phyloP scores from a whole-genome alignment of 2,113 vertebrate genomes.

The Dinomys branickii region DNA sequence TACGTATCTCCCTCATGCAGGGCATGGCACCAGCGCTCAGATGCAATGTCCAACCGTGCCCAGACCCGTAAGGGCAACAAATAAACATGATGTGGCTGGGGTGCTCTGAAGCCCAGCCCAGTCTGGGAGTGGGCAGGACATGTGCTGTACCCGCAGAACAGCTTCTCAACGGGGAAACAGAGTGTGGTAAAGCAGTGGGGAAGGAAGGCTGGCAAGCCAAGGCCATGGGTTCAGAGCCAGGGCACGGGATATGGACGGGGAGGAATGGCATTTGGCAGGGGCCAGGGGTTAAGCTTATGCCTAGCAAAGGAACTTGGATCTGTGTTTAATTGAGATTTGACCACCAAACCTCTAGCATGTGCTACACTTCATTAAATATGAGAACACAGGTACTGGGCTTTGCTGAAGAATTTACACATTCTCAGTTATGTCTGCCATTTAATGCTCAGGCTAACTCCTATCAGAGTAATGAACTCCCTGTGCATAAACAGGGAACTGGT shows the following conservation, averaged over 20 bases:
- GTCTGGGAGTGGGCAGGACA: neutral
- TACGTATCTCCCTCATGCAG: neutral
- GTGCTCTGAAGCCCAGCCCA: neutral
- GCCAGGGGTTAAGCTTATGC: neutral
- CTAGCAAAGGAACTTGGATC: neutral
- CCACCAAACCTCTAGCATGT: neutral
- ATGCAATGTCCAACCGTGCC: neutral
- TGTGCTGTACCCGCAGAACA: neutral
- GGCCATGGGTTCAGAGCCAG: neutral
- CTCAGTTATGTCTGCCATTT: slow-evolving; percentile 11
- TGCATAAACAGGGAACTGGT: neutral
- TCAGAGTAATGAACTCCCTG: neutral
- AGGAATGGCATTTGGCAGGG: neutral
- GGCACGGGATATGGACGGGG: neutral
- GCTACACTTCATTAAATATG: neutral
- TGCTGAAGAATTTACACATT: neutral
- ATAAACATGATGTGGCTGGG: neutral
- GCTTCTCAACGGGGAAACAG: neutral
- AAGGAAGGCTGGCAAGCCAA: neutral
- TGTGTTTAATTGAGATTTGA: neutral
- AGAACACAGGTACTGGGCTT: neutral
- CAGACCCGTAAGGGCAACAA: neutral
- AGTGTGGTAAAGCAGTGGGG: neutral
- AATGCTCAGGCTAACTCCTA: neutral
- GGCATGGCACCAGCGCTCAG: neutral